A percentile compares a stretch with the other conserved stretches of the same genome.
phyloP scores from a whole-genome alignment of 2,888 invertebrate species.

The Hyles lineata region DNA sequence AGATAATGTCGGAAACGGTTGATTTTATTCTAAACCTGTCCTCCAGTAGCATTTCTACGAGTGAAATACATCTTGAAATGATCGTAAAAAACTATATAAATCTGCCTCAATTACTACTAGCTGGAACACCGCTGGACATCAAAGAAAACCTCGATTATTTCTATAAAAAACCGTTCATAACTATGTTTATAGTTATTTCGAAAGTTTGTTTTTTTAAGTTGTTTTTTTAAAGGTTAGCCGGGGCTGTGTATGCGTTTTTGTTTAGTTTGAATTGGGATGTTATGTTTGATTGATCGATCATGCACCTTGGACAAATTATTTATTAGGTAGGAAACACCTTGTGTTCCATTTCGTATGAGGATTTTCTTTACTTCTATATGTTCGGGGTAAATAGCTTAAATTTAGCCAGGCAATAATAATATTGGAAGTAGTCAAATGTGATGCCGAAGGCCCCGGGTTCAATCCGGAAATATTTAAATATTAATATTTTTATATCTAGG shows the following conservation, averaged over 20 bases:
- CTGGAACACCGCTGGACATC: slow-evolving; percentile 2
- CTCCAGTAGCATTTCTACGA: slow-evolving; percentile 10
- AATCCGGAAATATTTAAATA: no score
- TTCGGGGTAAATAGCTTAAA: not conserved
- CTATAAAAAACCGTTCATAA: slow-evolving; percentile 12
- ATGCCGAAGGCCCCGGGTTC: no score
- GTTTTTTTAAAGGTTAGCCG: slow-evolving; percentile 15
- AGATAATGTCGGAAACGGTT: slow-evolving; percentile 22
- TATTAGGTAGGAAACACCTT: not conserved
- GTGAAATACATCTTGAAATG: slow-evolving; percentile 24
- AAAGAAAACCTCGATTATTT: slow-evolving; percentile 21
- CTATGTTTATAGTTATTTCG: not conserved
- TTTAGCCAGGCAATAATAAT: not conserved
- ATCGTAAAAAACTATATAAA: slow-evolving; percentile 29
- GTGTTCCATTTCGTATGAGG: not conserved
- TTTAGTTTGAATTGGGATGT: slow-evolving; percentile 14
- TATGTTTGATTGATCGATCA: slow-evolving; percentile 34
- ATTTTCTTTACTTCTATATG: not conserved
- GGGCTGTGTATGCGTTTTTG: slow-evolving; percentile 11
- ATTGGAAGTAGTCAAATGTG: not conserved
- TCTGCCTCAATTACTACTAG: slow-evolving; percentile 28
- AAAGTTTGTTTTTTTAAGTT: not conserved
- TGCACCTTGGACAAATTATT: slow-evolving; percentile 39
- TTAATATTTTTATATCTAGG: not conserved
- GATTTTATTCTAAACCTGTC: slow-evolving; percentile 18